These are phyloP conservation scores for Pipra filicauda DNA, from an alignment of 2,113 vertebrate species.

Conservation along the genomic window DNA sequence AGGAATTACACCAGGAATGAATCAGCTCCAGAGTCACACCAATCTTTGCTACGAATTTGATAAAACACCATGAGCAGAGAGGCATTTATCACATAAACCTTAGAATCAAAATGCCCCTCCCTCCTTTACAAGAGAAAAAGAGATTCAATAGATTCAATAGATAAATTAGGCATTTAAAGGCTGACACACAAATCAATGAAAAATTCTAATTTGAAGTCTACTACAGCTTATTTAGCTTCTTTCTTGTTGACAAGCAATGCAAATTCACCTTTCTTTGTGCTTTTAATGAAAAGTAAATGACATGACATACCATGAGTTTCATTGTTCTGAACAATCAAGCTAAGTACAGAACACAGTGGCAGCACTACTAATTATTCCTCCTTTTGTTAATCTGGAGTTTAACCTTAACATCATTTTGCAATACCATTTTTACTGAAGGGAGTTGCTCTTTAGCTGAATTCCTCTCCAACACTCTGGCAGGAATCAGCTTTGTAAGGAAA, in stretches of 20 bases:
- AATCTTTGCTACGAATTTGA: not conserved
- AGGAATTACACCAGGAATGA: not conserved
- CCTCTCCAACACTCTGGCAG: not conserved
- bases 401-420: not conserved
- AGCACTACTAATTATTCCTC: not conserved
- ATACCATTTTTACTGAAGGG: not conserved
- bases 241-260: not conserved
- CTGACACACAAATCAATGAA: not conserved
- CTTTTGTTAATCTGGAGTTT: slow-evolving; percentile 9
- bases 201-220: not conserved
- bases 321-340: not conserved
- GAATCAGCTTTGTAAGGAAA: not conserved
- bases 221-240: not conserved
- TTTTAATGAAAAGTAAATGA: not conserved
- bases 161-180: not conserved
- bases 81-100: not conserved
- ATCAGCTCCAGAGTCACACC: not conserved
- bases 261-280: not conserved
- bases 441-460: slow-evolving; percentile 5
- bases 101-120: not conserved
- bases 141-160: not conserved
- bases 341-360: not conserved
- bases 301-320: not conserved
- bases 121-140: not conserved
- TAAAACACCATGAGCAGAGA: not conserved